A percentile compares a stretch with the other conserved stretches of the same genome.
These are phyloP conservation scores for Diprion similis DNA, from an alignment of 1,140 invertebrate species.

Conservation along the genomic window DNA sequence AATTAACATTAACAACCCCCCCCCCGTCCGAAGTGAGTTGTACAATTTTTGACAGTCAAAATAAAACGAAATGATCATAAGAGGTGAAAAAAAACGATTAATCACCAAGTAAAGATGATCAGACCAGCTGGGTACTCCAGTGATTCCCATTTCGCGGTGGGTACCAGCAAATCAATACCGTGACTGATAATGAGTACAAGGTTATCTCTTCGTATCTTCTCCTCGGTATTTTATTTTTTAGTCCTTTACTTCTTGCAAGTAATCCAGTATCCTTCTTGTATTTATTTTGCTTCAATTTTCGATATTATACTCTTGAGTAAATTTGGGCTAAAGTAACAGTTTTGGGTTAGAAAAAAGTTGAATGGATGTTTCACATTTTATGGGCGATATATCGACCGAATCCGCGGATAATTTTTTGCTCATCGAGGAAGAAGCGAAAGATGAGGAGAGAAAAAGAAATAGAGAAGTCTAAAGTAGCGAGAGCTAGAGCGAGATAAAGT, in stretches of 20 bases:
- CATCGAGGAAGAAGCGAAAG: too few relatives aligned
- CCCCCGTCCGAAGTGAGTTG: too few relatives aligned
- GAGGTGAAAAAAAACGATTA: background rate
- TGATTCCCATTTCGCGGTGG: constrained; percentile 23
- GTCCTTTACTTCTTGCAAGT: background rate
- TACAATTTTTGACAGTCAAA: constrained; percentile 1
- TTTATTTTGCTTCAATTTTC: too few relatives aligned
- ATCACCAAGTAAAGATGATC: constrained; percentile 25
- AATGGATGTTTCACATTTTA: too few relatives aligned
- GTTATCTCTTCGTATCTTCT: background rate
- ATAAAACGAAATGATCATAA: background rate
- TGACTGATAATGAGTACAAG: background rate
- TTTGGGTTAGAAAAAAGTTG: too few relatives aligned
- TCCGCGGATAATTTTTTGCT: too few relatives aligned
- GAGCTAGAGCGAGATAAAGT: background rate
- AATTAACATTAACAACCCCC: too few relatives aligned
- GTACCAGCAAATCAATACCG: background rate
- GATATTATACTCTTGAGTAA: too few relatives aligned
- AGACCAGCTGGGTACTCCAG: constrained; percentile 27
- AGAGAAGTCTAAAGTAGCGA: background rate
- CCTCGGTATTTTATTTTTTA: background rate
- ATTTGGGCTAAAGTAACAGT: too few relatives aligned
- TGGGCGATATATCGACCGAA: too few relatives aligned
- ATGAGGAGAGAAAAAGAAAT: background rate
- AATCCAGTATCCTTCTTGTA: too few relatives aligned